Base-by-base conservation (phyloP, 2,113 vertebrate species). In the Actenoides hombroni region DNA sequence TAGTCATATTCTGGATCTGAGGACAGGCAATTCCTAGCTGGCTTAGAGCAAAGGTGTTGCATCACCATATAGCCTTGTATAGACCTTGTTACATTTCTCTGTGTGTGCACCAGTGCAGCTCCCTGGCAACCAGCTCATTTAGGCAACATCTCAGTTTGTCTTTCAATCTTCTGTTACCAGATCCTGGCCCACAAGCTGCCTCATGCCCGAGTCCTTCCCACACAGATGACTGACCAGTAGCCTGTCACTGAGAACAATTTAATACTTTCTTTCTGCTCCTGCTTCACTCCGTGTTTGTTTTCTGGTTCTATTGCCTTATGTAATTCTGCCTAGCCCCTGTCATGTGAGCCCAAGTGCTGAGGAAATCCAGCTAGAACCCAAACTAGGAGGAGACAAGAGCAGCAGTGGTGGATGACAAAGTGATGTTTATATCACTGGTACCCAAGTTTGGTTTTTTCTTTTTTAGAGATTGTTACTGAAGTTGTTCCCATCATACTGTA, bases 381-480 rank as follows among this genome's bases (percentile, higher is more conserved):
- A 96, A 82, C 29, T 26, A 74, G 60, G 49, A 82, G 12, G 39
- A 81, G 68, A 51, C 33, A 83, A 79, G 57, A 86, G 37, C 39
- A 71, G 48, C 56, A 56, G 6, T 83, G 80, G n/a, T 16, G 29
- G 23, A 67, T 81, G 25, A 77, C 59, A 71, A 77, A 71, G 17
- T 92, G 42, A 31, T 83, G 37, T 59, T 90, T 15, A 3, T 80
- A 42, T 67, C 37, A 57, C 35, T 67, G 46, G 46, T 94, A 51
- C 17, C 44, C 42, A 54, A 48, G 48, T 16, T 42, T 42, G 46
- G 23, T 6, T 35, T 81, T 51, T 84, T 7, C 67, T 56, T 81
- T 48, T 71, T 77, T 53, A 46, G 54, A 53, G 20, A 29, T 90
- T 92, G 51, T 90, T 94, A 56, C 76, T 92, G 53, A 63, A 75